Base-by-base conservation (phyloP, 2,888 invertebrate genomes). In the Drosophila tripunctata region DNA sequence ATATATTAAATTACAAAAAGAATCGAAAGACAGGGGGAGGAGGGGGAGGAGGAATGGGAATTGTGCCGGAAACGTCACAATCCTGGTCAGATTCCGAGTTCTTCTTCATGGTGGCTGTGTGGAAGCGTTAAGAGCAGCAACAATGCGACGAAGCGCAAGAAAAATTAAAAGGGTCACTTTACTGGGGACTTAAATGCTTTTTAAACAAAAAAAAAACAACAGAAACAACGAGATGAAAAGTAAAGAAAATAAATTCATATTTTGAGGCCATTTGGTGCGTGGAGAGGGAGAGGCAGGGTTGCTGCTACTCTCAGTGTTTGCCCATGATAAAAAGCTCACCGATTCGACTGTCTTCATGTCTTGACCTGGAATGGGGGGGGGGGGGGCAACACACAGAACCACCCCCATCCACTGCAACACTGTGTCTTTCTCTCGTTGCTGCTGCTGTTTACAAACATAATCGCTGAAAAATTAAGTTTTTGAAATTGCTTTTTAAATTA, bases 401-500 rank as follows among this genome's bases (percentile, higher is more conserved):
- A 3, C 27, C 1, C 0, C 24, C 24, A 27, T 10, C 27, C 27
- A 27, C 10, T 2, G 10, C 2, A 0, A 10, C 27, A 27, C 8
- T 27, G 27, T 27, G 27, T 3, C 27, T 1, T 2, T 27, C 27
- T 51, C 56, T n/a, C n/a, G n/a, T n/a, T n/a, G n/a, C n/a, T 14
- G 58, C 40, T 50, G 67, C 61, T 89, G 88, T 89, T 89, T 89
- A 89, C 77, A 78, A 69, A 87, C 76, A 77, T 90, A 90, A 89
- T 89, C 89, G 86, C 81, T 81, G 80, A 88, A 88, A 89, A 90
- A 89, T 89, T 90, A 89, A 90, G 90, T 89, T 89, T 78, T 64
- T 86, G 80, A 90, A 90, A 90, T 90, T 90, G 89, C 88, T 89
- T 89, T 90, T 88, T 87, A 88, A 88, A 88, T 88, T 82, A 81